Evolutionary conservation across 2,888 invertebrate genomes (phyloP).

Genomic region (Amiota mariae): DNA sequence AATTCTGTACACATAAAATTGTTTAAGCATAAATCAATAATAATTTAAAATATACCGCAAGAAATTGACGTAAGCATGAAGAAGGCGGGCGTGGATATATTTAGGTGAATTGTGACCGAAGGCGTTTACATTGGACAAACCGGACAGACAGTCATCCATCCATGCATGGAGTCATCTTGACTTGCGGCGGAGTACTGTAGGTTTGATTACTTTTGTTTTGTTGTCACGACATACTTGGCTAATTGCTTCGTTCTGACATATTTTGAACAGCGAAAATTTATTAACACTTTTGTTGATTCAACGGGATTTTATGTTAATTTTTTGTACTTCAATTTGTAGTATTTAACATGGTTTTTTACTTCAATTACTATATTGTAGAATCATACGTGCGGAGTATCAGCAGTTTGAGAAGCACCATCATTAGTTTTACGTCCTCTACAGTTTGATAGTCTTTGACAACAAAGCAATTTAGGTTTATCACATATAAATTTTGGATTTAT

Average conservation of each 20-base stretch:
- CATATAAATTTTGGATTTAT: no score
- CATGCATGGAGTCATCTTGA: no score
- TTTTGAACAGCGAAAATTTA: slow-evolving; percentile 15
- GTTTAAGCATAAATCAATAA: slow-evolving; percentile 5
- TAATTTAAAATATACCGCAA: neutral
- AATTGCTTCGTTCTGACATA: slow-evolving; percentile 20
- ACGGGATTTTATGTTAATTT: slow-evolving; percentile 27
- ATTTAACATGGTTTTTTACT: slow-evolving; percentile 5
- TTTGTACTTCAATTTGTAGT: slow-evolving; percentile 21
- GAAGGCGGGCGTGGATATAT: neutral
- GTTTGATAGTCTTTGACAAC: neutral
- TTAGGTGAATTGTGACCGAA: slow-evolving; percentile 5
- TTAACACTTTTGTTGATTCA: slow-evolving; percentile 42
- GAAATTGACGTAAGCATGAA: neutral
- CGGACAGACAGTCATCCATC: no score
- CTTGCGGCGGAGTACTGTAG: no score
- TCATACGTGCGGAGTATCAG: neutral
- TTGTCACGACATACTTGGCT: neutral
- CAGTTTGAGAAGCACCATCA: neutral
- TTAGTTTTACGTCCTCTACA: neutral
- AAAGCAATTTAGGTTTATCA: neutral
- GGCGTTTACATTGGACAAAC: neutral
- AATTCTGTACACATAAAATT: slow-evolving; percentile 12
- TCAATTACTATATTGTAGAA: neutral
- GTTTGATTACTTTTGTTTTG: neutral